Evolutionary conservation across 2,888 invertebrate genomes (phyloP).

Genomic region (Pristionchus mayeri): DNA sequence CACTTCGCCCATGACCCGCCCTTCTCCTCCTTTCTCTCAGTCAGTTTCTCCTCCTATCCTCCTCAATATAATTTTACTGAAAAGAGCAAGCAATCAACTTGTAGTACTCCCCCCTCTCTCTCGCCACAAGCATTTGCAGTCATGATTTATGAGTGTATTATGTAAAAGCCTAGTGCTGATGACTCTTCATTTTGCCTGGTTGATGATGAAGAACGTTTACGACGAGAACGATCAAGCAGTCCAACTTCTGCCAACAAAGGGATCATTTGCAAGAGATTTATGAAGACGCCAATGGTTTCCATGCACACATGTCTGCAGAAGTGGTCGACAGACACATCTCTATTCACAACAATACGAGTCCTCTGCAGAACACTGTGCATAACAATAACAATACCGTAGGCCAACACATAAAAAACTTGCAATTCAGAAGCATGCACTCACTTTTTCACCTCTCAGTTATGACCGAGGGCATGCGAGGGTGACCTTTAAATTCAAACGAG

Average conservation of each 20-base stretch:
- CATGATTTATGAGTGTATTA: slow-evolving; percentile 42
- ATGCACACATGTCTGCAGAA: too few species aligned
- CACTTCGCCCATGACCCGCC: slow-evolving; percentile 38
- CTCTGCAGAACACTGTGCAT: background rate
- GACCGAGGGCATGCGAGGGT: background rate
- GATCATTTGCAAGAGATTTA: background rate
- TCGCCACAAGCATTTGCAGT: slow-evolving; percentile 18
- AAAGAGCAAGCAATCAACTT: background rate
- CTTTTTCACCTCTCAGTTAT: slow-evolving; percentile 30
- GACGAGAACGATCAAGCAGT: background rate
- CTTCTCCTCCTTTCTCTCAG: background rate
- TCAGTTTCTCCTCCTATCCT: slow-evolving; percentile 6
- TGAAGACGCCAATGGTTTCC: background rate
- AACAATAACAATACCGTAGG: background rate
- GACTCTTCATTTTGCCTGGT: background rate
- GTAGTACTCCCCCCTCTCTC: slow-evolving; percentile 14
- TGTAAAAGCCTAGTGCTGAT: background rate
- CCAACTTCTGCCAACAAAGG: background rate
- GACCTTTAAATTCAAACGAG: slow-evolving; percentile 49
- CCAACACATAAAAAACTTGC: background rate
- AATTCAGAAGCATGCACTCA: background rate
- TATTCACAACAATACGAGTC: too few species aligned
- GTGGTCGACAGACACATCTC: too few species aligned
- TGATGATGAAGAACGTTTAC: background rate
- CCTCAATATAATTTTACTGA: too few species aligned